Base-by-base conservation (phyloP, 1,140 invertebrate genomes). In the Melitaea cinxia region DNA sequence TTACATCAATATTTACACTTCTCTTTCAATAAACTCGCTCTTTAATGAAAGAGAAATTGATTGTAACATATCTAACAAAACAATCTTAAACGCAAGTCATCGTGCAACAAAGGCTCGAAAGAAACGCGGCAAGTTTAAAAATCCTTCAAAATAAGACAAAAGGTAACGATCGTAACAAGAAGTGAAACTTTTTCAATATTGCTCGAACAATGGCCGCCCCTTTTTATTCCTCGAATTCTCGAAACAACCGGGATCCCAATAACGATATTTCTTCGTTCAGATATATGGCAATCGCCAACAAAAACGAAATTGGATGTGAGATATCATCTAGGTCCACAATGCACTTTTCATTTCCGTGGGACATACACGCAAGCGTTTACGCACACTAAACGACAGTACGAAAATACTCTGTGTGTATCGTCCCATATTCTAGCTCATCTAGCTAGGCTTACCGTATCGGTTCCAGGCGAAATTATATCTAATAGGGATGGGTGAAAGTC, bases 371-470 rank as follows among this genome's bases (percentile, higher is more conserved):
- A 80, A 70, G 65, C 69, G 75, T 64, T 65, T 80, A 83, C 81
- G 72, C 80, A 85, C 82, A 83, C 80, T 74, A 74, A 69, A 76
- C 66, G 74, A 78, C 70, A 75, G 81, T 82, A 89, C 85, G 80
- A 80, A 88, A 90, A 88, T 90, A 88, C 77, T 79, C 81, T 77
- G 76, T 82, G 76, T 85, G 76, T 88, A 79, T 73, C 83, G 83
- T 89, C 76, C 85, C 78, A 89, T 85, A 88, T 86, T 85, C 83
- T 78, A 76, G 83, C 80, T 83, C 83, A 86, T 85, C 82, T 82
- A 76, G 68, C 69, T 75, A 67, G 67, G 65, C 65, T 52, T 53
- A 54, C 45, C 60, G 37, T 54, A 33, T 45, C 56, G 42, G 56
- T 74, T 73, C 66, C 72, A 77, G 73, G 57, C 78, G 77, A 87